Conservation (phyloP, 92 coral and sea anemone genomes). For the Siderastrea siderea region DNA sequence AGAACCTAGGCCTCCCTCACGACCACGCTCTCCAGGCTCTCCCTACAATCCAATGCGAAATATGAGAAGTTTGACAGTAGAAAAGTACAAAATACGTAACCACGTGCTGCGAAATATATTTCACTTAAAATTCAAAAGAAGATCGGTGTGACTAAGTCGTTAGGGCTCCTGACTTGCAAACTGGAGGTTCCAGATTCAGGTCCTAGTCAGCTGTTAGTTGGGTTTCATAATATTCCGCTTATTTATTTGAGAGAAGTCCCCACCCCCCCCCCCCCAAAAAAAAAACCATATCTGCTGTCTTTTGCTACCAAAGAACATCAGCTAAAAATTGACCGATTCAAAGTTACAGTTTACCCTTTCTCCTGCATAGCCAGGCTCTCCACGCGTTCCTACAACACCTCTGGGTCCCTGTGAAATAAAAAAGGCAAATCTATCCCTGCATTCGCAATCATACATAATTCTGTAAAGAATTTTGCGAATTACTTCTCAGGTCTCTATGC, state of each 20-base stretch:
- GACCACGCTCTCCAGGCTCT: conserved; percentile 58
- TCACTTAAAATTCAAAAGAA: not conserved
- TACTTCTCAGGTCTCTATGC: not conserved
- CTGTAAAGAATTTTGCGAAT: not conserved
- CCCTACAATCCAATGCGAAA: conserved; percentile 45
- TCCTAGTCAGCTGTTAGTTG: no score
- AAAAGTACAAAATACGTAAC: not conserved
- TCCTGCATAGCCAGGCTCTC: conserved; percentile 73
- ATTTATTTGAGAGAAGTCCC: no score
- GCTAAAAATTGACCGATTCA: no score
- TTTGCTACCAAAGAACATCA: not conserved
- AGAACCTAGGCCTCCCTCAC: conserved; percentile 53
- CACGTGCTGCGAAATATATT: no score
- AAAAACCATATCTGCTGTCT: not conserved
- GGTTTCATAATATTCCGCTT: no score
- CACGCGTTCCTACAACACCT: conserved; percentile 69
- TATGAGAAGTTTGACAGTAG: not conserved
- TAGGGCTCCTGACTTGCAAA: no score
- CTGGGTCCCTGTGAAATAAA: conserved; percentile 46
- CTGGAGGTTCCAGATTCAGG: no score
- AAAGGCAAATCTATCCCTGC: no score
- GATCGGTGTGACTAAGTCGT: no score
- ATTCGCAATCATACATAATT: not conserved
- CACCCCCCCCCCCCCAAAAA: not conserved
- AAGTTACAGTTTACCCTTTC: conserved; percentile 39